phyloP scores from a whole-genome alignment of 1,140 invertebrate genomes.

The Cephus cinctus region DNA sequence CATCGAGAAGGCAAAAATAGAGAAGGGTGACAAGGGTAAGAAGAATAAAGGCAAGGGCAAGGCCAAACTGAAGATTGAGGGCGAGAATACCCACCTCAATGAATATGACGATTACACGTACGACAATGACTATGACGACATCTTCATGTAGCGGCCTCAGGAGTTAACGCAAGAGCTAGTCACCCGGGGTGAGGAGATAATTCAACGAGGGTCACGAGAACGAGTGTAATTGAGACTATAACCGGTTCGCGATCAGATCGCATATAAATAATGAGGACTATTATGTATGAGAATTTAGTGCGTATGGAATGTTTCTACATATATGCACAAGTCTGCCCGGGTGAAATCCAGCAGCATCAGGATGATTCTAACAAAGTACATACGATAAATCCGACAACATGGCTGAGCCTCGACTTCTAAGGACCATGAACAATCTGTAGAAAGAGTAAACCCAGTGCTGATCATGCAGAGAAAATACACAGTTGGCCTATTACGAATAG shows the following conservation, averaged over 20 bases:
- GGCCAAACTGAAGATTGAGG: slow-evolving; percentile 74
- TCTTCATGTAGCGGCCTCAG: slow-evolving; percentile 68
- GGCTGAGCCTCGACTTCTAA: too few relatives aligned
- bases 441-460: too few relatives aligned
- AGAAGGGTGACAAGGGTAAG: slow-evolving; percentile 72
- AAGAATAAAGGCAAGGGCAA: slow-evolving; percentile 74
- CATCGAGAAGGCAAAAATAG: slow-evolving; percentile 79
- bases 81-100: slow-evolving; percentile 63
- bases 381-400: too few relatives aligned
- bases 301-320: not conserved
- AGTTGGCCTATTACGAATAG: too few relatives aligned
- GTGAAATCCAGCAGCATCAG: too few relatives aligned
- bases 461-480: too few relatives aligned
- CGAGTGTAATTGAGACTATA: slow-evolving; percentile 48
- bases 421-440: too few relatives aligned
- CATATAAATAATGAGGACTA: slow-evolving; percentile 16
- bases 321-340: not conserved
- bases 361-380: too few relatives aligned
- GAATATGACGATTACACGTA: slow-evolving; percentile 60
- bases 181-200: too few relatives aligned
- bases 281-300: not conserved
- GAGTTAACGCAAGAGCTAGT: too few relatives aligned
- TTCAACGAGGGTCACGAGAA: too few relatives aligned
- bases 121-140: slow-evolving; percentile 64
- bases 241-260: slow-evolving; percentile 27